phyloP scores from a whole-genome alignment of 2,888 invertebrate genomes.

The Drosophila flavopinicola region DNA sequence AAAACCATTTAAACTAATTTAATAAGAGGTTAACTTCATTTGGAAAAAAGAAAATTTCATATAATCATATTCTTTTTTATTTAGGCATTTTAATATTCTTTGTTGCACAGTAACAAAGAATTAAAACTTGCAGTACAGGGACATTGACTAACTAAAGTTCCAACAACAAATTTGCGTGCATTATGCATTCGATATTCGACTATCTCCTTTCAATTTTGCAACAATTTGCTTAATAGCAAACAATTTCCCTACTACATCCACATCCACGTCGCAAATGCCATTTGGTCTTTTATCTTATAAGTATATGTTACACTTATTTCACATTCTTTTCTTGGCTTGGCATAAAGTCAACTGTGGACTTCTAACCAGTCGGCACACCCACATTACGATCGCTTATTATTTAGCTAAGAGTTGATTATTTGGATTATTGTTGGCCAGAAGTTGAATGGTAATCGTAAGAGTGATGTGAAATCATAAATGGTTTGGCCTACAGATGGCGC shows the following conservation, averaged over 20 bases:
- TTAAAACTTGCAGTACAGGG: too few species aligned
- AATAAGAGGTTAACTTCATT: too few species aligned
- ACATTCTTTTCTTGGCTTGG: conserved; percentile 13
- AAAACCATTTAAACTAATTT: too few species aligned
- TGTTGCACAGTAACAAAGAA: too few species aligned
- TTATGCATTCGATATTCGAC: too few species aligned
- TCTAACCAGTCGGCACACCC: conserved; percentile 67
- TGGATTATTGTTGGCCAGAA: conserved; percentile 29
- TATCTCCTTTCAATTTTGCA: conserved; percentile 44
- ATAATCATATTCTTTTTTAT: too few species aligned
- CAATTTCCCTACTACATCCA: conserved; percentile 58
- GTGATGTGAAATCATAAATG: conserved; percentile 41
- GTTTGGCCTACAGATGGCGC: conserved; percentile 46
- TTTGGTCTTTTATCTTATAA: conserved; percentile 57
- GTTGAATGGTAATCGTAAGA: conserved; percentile 16
- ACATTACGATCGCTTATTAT: conserved; percentile 48
- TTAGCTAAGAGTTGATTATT: conserved; percentile 36
- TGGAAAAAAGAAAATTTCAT: too few species aligned
- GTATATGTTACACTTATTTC: conserved; percentile 45
- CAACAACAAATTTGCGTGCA: too few species aligned
- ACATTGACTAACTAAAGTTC: too few species aligned
- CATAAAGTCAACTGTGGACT: too few species aligned
- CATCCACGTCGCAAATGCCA: conserved; percentile 61
- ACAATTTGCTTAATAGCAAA: conserved; percentile 54
- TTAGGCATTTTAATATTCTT: too few species aligned